Percentiles rank a stretch among this genome's conserved stretches.
Evolutionary conservation across 2,113 vertebrate species (phyloP).

Genomic region (Syrmaticus mikado): DNA sequence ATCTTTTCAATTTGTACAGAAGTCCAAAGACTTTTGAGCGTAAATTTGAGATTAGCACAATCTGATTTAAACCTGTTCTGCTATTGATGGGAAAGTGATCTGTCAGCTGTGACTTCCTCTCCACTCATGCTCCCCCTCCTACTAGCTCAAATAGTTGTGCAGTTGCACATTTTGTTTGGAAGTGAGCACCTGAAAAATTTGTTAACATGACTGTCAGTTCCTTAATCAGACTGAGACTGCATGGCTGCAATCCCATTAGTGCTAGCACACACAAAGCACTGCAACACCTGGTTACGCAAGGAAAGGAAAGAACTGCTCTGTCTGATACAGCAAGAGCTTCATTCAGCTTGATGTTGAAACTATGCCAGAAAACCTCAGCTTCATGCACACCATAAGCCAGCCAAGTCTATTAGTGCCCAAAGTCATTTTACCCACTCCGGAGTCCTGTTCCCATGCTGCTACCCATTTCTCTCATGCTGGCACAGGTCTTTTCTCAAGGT

Average conservation of each 20-base stretch:
- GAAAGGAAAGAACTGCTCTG: not conserved
- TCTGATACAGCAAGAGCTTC: not conserved
- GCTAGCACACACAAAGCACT: not conserved
- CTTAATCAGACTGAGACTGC: not conserved
- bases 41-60: not conserved
- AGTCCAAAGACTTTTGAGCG: not conserved
- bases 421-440: not conserved
- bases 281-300: fast-evolving
- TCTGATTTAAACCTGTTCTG: not conserved
- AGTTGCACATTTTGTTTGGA: not conserved
- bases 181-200: not conserved
- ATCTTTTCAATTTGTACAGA: not conserved
- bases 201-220: not conserved
- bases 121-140: not conserved
- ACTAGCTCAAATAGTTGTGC: fast-evolving
- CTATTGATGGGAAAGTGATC: not conserved
- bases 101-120: not conserved
- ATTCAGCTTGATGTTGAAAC: not conserved
- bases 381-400: not conserved
- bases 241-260: not conserved
- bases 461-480: not conserved
- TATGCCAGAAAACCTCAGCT: not conserved
- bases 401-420: not conserved
- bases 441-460: not conserved
- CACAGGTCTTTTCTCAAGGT: not conserved